Evolutionary conservation across 2,113 vertebrate species (phyloP).

Genomic region (Dendrocopos noguchii): DNA sequence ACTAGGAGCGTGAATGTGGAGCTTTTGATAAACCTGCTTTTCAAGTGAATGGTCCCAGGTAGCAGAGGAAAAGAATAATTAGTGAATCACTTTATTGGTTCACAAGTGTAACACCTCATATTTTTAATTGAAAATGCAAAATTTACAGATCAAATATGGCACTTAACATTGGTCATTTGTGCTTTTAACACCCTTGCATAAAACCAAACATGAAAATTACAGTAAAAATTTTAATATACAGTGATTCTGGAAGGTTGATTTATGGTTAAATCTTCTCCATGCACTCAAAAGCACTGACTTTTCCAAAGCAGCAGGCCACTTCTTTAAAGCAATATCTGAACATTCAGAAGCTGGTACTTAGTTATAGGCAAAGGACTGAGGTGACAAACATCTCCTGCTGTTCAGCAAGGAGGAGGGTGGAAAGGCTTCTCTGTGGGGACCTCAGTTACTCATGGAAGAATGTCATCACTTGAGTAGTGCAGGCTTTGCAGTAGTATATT

Average conservation of each 20-base stretch:
- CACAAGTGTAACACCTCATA: background rate
- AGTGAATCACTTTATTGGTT: background rate
- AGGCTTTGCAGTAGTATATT: background rate
- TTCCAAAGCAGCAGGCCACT: background rate
- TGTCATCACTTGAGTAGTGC: background rate
- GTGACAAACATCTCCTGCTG: background rate
- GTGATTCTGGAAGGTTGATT: background rate
- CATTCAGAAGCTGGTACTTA: background rate
- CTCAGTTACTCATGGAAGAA: rapidly evolving
- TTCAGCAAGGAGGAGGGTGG: background rate
- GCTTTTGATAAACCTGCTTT: background rate
- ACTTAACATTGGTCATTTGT: background rate
- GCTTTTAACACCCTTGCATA: background rate
- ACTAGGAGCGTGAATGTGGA: background rate
- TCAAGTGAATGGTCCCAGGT: background rate
- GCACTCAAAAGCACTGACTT: background rate
- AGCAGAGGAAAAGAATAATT: background rate
- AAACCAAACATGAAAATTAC: background rate
- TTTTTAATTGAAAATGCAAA: background rate
- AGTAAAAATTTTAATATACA: background rate
- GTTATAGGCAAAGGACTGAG: background rate
- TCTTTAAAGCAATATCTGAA: background rate
- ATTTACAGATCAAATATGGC: background rate
- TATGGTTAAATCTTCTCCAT: background rate
- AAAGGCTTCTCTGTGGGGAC: background rate